phyloP scores from a whole-genome alignment of 2,113 vertebrate genomes.

The Antigone vipio region DNA sequence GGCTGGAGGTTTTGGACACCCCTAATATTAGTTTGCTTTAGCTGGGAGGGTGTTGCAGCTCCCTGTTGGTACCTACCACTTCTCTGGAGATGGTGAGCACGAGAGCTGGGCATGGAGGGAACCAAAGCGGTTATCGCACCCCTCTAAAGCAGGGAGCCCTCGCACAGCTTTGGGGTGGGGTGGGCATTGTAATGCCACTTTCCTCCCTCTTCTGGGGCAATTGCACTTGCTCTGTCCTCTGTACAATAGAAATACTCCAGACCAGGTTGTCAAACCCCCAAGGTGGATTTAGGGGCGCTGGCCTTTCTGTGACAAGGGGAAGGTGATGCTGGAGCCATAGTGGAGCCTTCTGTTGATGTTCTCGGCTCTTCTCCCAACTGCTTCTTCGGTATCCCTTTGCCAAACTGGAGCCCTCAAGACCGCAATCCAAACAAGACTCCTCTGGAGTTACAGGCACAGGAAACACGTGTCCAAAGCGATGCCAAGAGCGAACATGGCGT shows the following conservation, averaged over 20 bases:
- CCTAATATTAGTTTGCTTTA: too few species aligned
- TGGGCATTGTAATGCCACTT: rapidly evolving
- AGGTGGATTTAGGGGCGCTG: neutral
- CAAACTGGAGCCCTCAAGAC: neutral
- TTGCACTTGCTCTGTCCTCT: neutral
- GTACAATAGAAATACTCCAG: neutral
- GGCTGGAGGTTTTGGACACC: neutral
- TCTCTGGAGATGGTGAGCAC: neutral
- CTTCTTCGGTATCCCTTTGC: neutral
- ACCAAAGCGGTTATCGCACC: rapidly evolving
- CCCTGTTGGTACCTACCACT: neutral
- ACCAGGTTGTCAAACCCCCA: too few species aligned
- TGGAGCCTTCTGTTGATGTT: neutral
- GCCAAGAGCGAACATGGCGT: rapidly evolving
- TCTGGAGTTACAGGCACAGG: neutral
- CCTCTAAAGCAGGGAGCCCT: neutral
- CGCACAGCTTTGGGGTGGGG: neutral
- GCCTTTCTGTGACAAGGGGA: neutral
- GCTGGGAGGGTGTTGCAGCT: neutral
- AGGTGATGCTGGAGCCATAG: neutral
- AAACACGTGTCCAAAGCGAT: neutral
- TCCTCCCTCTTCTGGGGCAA: neutral
- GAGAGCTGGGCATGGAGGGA: neutral
- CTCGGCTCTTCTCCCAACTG: neutral
- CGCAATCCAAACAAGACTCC: neutral